Evolutionary conservation across 2,888 invertebrate genomes (phyloP), one percentile per base, ranked within the genome.

Genomic region (Hydrotaea diabolus): DNA sequence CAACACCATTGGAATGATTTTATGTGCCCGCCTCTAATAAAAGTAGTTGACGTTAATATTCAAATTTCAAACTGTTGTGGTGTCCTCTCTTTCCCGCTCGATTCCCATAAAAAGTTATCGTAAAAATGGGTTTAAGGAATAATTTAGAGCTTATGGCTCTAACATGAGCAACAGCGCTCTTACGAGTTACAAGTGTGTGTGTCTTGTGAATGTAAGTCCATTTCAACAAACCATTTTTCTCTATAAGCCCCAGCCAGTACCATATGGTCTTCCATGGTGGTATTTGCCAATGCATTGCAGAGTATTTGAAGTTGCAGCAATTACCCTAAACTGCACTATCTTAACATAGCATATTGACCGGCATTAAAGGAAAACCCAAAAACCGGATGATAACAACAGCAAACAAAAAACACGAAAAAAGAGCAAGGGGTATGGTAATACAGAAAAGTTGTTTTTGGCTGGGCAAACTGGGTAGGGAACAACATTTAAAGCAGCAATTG

Each of bases 401-500:
- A 62, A 55, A 5, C n/a, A n/a, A n/a, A n/a, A n/a, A n/a, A n/a
- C n/a, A n/a, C n/a, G n/a, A n/a, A 43, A 46, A 57, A 64, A 80
- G 26, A 81, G 26, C 7, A 55, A 39, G 19, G 62, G 17, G 36
- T 4, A 11, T 23, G 23, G 21, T 55, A 55, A 55, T 55, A 46
- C 46, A 19, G n/a, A 43, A 71, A 69, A 74, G 17, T 23, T 46
- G 31, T 31, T 2, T 2, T 31, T 62, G 13, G 43, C 9, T 69
- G 39, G 62, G 8, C 31, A n/a, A 13, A 26, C 15, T 39, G 69
- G 19, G 17, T 21, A 43, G 36, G 19, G 31, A 46, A 17, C 21
- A 46, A 69, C 64, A 79, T 80, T 77, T 31, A 77, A 59, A 80
- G 55, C 77, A 71, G 15, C 31, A 77, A 83, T 77, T 77, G 76